phyloP scores from a whole-genome alignment of 2,113 vertebrate genomes.

The Colius striatus region DNA sequence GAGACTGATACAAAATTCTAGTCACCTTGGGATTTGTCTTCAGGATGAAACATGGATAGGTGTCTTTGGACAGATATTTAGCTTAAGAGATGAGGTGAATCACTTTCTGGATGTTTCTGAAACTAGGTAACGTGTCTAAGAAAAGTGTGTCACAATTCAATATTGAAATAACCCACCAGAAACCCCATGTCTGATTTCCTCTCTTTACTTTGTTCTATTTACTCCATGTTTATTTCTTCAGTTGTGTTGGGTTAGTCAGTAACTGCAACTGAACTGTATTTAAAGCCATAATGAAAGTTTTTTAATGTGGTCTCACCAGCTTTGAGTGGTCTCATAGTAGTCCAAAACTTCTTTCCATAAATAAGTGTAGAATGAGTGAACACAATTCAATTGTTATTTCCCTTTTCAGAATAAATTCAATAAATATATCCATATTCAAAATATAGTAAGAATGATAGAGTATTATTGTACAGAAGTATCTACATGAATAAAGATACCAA shows the following conservation, averaged over 20 bases:
- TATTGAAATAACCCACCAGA: neutral
- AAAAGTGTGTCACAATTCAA: neutral
- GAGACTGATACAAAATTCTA: neutral
- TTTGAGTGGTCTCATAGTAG: neutral
- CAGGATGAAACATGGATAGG: neutral
- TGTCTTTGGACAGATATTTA: neutral
- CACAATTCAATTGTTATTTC: neutral
- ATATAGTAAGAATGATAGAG: neutral
- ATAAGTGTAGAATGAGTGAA: neutral
- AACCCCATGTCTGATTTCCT: accelerated
- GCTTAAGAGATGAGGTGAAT: neutral
- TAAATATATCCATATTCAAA: neutral
- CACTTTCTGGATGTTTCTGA: neutral
- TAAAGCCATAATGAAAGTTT: neutral
- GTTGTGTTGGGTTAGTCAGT: neutral
- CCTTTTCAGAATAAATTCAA: neutral
- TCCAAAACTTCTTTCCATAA: neutral
- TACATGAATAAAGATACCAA: neutral
- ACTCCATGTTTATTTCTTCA: neutral
- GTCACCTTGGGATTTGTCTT: neutral
- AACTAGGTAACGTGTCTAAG: accelerated
- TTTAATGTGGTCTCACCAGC: neutral
- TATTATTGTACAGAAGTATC: neutral
- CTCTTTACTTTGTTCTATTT: neutral
- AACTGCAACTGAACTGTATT: neutral